Evolutionary conservation across 2,113 vertebrate species (phyloP), one percentile per base, ranked within the genome.

Genomic region (Excalfactoria chinensis): DNA sequence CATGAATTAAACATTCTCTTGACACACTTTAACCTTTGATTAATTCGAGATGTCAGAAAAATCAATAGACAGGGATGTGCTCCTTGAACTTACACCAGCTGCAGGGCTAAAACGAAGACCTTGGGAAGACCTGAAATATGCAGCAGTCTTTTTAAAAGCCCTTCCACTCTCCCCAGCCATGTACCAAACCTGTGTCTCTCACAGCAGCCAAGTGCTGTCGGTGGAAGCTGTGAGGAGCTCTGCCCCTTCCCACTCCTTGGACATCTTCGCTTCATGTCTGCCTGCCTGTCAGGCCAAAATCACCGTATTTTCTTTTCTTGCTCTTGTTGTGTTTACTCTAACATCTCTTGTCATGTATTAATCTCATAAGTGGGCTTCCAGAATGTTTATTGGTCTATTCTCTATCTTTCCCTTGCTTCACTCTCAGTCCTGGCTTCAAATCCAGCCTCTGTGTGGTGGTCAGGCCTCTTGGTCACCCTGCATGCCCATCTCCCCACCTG

Each of bases 1-100:
- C 37, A 70, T 43, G 55, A 92, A 94, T 92, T 89, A 94, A 85
- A 80, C 51, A 82, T 96, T 96, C 93, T 92, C 82, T 88, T 91
- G 68, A 92, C 78, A 94, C 88, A 89, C 41, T 88, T 86, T 95
- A 96, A 90, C 95, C 88, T 93, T 82, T 28, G 58, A 49, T 93
- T 91, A 81, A 88, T 89, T 90, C 72, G 78, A 96, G 44, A 56
- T 92, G 67, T 90, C 66, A 92, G 75, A 93, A 95, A 88, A 95
- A 88, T 85, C 7, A 3, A 53, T 89, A 40, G 49, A 67, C 18
- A 2, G 69, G 53, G 76, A 74, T 49, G 30, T 6, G 9, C 66
- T 80, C 88, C 68, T 73, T 41, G 69, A 86, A 95, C 81, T 71
- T n/a, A 37, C 2, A 72, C 5, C 23, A 62, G 62, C 28, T 67